Evolutionary conservation across 2,797 vertebrate species (phyloP).

Genomic region (Leptodactylus fallax): DNA sequence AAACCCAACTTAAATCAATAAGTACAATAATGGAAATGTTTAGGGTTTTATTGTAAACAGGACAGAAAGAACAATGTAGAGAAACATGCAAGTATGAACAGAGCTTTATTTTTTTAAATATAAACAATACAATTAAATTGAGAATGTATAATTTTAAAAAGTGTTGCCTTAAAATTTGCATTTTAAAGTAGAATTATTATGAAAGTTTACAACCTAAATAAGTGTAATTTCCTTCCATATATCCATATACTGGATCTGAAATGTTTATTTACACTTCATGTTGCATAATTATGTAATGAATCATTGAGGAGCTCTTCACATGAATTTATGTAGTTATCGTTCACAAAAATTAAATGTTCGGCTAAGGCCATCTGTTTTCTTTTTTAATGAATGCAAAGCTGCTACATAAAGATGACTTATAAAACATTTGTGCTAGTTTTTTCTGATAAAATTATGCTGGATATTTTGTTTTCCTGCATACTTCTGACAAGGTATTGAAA

Average conservation of each 20-base stretch:
- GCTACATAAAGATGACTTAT: constrained; percentile 18
- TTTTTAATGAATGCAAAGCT: constrained; percentile 21
- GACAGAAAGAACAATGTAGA: no score
- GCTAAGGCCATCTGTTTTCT: constrained; percentile 28
- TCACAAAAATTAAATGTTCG: constrained; percentile 32
- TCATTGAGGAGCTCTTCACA: constrained; percentile 29
- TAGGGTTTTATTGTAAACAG: background rate
- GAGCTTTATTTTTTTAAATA: background rate
- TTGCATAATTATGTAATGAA: constrained; percentile 28
- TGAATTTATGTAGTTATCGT: constrained; percentile 32
- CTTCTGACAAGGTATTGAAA: constrained; percentile 16
- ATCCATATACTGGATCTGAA: background rate
- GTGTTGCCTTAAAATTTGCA: background rate
- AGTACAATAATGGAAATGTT: background rate
- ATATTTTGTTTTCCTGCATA: background rate
- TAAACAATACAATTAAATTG: background rate
- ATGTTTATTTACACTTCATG: constrained; percentile 17
- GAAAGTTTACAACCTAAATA: background rate
- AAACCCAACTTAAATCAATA: background rate
- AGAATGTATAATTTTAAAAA: background rate
- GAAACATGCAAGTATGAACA: background rate
- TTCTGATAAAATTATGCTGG: constrained; percentile 17
- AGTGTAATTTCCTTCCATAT: background rate
- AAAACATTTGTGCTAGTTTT: constrained; percentile 21
- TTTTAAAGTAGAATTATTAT: constrained; percentile 4